Evolutionary conservation across 2,113 vertebrate genomes (phyloP).

Genomic region (Pteropus alecto): DNA sequence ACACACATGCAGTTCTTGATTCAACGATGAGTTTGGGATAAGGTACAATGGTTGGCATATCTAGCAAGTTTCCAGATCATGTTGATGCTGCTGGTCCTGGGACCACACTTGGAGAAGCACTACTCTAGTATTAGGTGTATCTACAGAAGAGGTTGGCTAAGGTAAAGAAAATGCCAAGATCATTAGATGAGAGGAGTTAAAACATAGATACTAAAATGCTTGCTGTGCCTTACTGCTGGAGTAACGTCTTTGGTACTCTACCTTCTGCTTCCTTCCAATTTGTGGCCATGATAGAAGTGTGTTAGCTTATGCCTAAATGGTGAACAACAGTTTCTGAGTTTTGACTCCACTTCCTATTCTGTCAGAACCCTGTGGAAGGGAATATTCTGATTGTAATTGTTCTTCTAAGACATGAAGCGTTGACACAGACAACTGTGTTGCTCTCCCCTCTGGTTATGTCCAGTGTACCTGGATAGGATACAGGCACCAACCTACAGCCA

Average conservation of each 20-base stretch:
- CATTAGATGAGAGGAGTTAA: neutral
- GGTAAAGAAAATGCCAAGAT: neutral
- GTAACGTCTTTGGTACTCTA: accelerated
- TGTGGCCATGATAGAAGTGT: neutral
- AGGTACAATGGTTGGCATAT: neutral
- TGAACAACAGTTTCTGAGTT: neutral
- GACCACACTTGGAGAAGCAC: neutral
- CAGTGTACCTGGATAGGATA: neutral
- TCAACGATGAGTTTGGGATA: neutral
- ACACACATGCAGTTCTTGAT: neutral
- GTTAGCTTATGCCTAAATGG: neutral
- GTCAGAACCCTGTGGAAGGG: neutral
- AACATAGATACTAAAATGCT: neutral
- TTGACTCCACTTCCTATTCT: neutral
- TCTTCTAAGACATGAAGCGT: neutral
- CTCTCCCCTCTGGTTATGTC: neutral
- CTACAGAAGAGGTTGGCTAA: neutral
- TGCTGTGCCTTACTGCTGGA: neutral
- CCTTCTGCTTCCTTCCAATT: neutral
- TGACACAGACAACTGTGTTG: neutral
- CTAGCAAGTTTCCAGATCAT: neutral
- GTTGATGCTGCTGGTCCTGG: neutral
- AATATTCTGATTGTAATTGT: neutral
- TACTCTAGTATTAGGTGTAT: neutral
- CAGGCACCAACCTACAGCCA: too few species aligned